Conservation (phyloP, 2,113 vertebrate genomes). For the Gavia stellata region DNA sequence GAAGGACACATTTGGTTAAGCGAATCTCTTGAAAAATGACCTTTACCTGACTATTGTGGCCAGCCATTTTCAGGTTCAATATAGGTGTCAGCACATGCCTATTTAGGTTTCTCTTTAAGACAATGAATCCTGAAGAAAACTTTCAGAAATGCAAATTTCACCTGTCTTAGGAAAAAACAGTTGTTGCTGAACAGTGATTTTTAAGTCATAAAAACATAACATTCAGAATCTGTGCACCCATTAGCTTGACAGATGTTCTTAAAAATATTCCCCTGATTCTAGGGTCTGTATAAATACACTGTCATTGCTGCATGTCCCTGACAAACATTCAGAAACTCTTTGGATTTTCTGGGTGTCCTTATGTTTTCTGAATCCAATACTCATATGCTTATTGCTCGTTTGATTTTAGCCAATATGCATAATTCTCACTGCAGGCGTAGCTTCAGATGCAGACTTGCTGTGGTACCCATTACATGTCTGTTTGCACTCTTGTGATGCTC, state of each 20-base stretch:
- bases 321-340: not conserved
- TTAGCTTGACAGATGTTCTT: not conserved
- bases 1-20: not conserved
- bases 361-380: not conserved
- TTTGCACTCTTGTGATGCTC: not conserved
- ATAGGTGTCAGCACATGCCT: not conserved
- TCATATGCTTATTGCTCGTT: not conserved
- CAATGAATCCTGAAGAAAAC: not conserved
- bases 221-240: not conserved
- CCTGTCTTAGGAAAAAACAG: not conserved
- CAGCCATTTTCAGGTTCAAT: not conserved
- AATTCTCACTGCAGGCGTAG: not conserved
- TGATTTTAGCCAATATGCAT: not conserved
- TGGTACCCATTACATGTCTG: not conserved
- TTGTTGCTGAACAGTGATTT: not conserved
- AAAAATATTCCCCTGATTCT: not conserved
- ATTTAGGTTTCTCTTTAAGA: not conserved
- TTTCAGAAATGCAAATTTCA: not conserved
- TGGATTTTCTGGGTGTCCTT: not conserved
- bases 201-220: not conserved
- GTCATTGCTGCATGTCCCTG: not conserved
- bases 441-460: not conserved
- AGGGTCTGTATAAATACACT: not conserved
- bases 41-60: not conserved
- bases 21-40: not conserved